Evolutionary conservation across 2,113 vertebrate genomes (phyloP).

Genomic region (Hucho hucho): DNA sequence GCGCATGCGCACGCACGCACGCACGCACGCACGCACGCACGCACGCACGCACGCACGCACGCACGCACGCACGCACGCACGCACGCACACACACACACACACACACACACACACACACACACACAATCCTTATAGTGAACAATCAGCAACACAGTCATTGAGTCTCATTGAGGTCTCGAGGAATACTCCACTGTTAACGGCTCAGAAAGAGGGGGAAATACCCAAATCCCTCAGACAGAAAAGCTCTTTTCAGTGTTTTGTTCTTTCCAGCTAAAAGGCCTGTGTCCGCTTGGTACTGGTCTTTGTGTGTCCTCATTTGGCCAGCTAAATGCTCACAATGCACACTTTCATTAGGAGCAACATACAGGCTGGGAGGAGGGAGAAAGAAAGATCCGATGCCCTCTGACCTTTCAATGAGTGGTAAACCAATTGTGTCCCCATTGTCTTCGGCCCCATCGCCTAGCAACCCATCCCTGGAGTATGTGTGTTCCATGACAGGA

Average conservation of each 20-base stretch:
- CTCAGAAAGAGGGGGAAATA: conserved; percentile 19
- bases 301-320: conserved; percentile 34
- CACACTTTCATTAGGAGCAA: conserved; percentile 32
- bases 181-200: conserved; percentile 17
- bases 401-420: conserved; percentile 59
- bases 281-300: conserved; percentile 29
- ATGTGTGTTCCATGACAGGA: conserved; percentile 25
- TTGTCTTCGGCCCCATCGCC: conserved; percentile 56
- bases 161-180: too few species aligned
- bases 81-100: too few species aligned
- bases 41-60: too few species aligned
- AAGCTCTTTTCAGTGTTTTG: conserved; percentile 48
- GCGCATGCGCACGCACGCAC: too few species aligned
- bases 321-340: conserved; percentile 22
- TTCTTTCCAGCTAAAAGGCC: conserved; percentile 34
- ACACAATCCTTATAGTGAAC: too few species aligned
- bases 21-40: too few species aligned
- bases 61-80: too few species aligned
- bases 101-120: too few species aligned
- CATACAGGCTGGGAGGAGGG: conserved; percentile 2
- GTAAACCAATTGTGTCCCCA: conserved; percentile 50
- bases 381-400: conserved; percentile 16
- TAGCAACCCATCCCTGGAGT: conserved; percentile 64
- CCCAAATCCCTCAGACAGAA: conserved; percentile 31
- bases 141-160: too few species aligned